Evolutionary conservation across 92 coral and sea anemone genomes (phyloP).

Genomic region (Umimayanthus kanabou): DNA sequence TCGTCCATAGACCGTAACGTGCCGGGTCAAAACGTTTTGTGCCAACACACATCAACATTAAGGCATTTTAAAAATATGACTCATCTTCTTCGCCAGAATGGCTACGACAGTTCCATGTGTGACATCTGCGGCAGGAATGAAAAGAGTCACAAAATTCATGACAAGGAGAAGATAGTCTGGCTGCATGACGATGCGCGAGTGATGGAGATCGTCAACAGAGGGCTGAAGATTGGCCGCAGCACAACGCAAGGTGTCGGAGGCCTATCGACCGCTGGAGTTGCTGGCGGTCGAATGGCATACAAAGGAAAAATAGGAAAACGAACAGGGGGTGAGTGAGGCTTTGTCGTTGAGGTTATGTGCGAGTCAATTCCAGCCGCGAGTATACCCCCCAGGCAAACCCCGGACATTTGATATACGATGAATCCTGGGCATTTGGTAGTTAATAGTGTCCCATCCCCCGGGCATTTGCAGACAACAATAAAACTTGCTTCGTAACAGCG

Average conservation of each 20-base stretch:
- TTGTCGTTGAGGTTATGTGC: too few relatives aligned
- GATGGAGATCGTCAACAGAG: constrained; percentile 17
- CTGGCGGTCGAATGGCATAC: constrained; percentile 37
- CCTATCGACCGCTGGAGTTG: constrained; percentile 6
- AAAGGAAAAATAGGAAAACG: constrained; percentile 18
- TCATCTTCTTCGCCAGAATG: constrained; percentile 32
- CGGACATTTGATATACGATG: too few relatives aligned
- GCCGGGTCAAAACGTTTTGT: neutral
- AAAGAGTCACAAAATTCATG: constrained; percentile 22
- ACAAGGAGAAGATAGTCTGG: constrained; percentile 30
- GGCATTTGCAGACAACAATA: too few relatives aligned
- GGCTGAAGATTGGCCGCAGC: constrained; percentile 22
- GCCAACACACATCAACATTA: neutral
- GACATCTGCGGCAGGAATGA: constrained; percentile 4
- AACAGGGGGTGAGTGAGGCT: constrained; percentile 22
- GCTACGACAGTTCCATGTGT: constrained; percentile 9
- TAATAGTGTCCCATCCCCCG: too few relatives aligned
- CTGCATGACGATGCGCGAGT: constrained; percentile 5
- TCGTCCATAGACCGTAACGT: neutral
- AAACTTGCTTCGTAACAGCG: too few relatives aligned
- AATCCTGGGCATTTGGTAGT: too few relatives aligned
- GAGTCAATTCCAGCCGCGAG: too few relatives aligned
- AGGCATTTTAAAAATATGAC: neutral
- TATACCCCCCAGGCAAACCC: too few relatives aligned
- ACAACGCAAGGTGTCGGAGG: constrained; percentile 15